Conservation (phyloP, 1,140 invertebrate species). For the Scaptomyza hsui region DNA sequence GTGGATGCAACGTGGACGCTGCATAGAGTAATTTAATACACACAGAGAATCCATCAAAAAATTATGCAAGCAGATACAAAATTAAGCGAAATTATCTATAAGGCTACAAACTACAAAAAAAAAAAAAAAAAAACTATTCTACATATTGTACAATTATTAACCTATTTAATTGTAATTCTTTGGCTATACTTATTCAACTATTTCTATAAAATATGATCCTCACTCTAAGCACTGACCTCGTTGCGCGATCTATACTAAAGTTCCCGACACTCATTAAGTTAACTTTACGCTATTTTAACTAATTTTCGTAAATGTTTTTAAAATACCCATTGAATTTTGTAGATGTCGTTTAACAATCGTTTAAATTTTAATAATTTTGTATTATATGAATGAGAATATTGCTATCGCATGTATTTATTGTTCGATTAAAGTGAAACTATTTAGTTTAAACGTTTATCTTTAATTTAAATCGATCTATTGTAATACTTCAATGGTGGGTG, state of each 20-base stretch:
- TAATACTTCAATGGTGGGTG: background rate
- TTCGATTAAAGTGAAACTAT: conserved; percentile 79
- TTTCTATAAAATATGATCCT: conserved; percentile 21
- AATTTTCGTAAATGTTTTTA: conserved; percentile 41
- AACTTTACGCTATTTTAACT: conserved; percentile 43
- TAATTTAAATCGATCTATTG: conserved; percentile 6
- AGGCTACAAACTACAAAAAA: conserved; percentile 24
- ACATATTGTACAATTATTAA: conserved; percentile 25
- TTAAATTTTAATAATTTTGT: conserved; percentile 66
- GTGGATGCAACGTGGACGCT: conserved; percentile 83
- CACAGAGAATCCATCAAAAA: conserved; percentile 43
- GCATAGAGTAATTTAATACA: conserved; percentile 83
- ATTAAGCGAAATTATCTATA: conserved; percentile 63
- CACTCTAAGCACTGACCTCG: conserved; percentile 52
- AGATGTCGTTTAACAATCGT: conserved; percentile 59
- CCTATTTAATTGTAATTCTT: conserved; percentile 11
- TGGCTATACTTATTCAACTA: conserved; percentile 36
- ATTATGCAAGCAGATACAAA: conserved; percentile 38
- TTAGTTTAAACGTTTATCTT: conserved; percentile 66
- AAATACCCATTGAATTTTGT: conserved; percentile 48
- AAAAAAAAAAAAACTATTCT: conserved; percentile 28
- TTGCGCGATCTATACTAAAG: conserved; percentile 44
- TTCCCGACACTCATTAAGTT: conserved; percentile 32
- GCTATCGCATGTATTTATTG: conserved; percentile 78
- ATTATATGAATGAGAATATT: conserved; percentile 53